Base-by-base conservation (phyloP, 2,113 vertebrate genomes). In the Blennius ocellaris region DNA sequence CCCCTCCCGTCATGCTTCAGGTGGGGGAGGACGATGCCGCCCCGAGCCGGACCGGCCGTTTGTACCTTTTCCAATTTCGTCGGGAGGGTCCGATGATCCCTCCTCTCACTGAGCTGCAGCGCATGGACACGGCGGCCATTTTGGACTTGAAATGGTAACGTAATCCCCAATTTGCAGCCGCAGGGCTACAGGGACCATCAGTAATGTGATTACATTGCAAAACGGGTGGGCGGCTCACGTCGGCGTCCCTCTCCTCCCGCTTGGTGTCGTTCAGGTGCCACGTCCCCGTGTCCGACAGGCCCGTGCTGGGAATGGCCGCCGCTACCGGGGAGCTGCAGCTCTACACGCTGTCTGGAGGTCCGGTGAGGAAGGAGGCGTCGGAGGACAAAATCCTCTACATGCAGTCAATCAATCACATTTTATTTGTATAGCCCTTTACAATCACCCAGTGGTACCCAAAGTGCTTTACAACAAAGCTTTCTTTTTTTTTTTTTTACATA, bases 81-180 rank as follows among this genome's bases (percentile, higher is more conserved):
- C 92, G 88, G 40, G 93, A 94, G 5, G 85, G 72, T 55, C 55
- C 85, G 0, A 85, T 76, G 58, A 80, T 41, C 38, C 86, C 92
- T 6, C 95, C 95, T 0, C 92, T 99, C 54, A 91, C 79, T 0
- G 96, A 99, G 72, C 76, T 97, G 17, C 96, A 97, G 59, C 93
- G 93, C 53, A 89, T 94, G 5, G 95, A 98, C 67, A 96, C 94
- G 0, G 66, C 94, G 0, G 98, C 96, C 8, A 86, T 97, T 84
- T 91, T 99, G 71, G 97, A 98, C 87, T 87, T 98, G 69, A 98
- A 98, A 90, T 99, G 97, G 97, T 99, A 90, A 82, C n/a, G 65
- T 30, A 30, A 30, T 30, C 21, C 21, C 21, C 21, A 4, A 4
- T 30, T 30, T 30, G 21, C 21, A 30, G 21, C 21, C 4, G 21